These are phyloP conservation scores for Acomys russatus DNA, from an alignment of 2,797 vertebrate genomes.

Conservation along the genomic window DNA sequence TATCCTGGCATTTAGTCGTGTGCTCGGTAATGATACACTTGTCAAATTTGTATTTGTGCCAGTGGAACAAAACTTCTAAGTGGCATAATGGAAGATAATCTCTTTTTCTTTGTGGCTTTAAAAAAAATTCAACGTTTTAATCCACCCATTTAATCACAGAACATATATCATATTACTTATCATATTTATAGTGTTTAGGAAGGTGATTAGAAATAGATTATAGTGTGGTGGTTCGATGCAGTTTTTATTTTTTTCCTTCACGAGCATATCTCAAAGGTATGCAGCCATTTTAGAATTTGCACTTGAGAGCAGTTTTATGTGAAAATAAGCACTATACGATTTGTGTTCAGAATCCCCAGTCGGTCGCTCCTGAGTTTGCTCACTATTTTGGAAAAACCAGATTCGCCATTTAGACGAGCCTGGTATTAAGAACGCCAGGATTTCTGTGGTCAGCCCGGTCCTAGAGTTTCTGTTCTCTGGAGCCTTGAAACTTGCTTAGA, in stretches of 20 bases:
- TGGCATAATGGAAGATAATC: slow-evolving; percentile 65
- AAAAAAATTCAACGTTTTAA: slow-evolving; percentile 81
- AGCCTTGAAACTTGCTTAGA: slow-evolving; percentile 64
- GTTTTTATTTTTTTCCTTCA: background rate
- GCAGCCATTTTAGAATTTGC: background rate
- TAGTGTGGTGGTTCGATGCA: background rate
- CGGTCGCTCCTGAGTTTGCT: slow-evolving; percentile 2
- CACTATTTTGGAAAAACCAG: slow-evolving; percentile 71
- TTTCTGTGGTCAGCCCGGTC: slow-evolving; percentile 41
- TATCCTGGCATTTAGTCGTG: background rate
- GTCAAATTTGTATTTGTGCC: slow-evolving; percentile 69
- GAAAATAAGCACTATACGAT: background rate
- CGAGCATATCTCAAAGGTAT: background rate
- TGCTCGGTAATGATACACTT: slow-evolving; percentile 77
- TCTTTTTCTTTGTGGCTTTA: slow-evolving; percentile 72
- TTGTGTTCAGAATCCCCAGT: slow-evolving; percentile 30
- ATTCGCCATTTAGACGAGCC: slow-evolving; percentile 50
- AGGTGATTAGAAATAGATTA: slow-evolving; percentile 72
- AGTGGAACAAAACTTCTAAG: slow-evolving; percentile 75
- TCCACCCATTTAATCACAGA: slow-evolving; percentile 80
- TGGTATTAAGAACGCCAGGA: background rate
- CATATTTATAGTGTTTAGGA: slow-evolving; percentile 78
- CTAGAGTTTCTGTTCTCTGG: slow-evolving; percentile 59
- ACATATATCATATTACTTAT: slow-evolving; percentile 79
- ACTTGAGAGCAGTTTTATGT: slow-evolving; percentile 23